Evolutionary conservation across 2,113 vertebrate species (phyloP).

Genomic region (Lethenteron camtschaticum): DNA sequence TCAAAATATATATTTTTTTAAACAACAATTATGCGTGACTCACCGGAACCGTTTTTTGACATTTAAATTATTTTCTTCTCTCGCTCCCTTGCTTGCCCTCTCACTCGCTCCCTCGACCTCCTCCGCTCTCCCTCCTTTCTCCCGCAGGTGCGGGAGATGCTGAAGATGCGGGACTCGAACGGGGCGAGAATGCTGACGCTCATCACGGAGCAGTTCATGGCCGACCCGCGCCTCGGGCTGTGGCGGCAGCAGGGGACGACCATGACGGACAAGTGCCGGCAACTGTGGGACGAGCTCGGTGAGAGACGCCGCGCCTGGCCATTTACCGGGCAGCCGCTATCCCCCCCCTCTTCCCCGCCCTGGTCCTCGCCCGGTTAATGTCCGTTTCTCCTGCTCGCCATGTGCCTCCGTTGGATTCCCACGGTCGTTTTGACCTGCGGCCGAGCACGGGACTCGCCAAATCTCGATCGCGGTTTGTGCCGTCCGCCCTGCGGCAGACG

Average conservation of each 20-base stretch:
- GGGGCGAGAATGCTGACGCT: constrained; percentile 28
- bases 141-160: constrained; percentile 28
- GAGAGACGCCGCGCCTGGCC: neutral
- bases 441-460: neutral
- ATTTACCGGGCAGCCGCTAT: neutral
- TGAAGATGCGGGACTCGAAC: constrained; percentile 27
- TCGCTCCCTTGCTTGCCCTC: too few species aligned
- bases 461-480: neutral
- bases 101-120: too few species aligned
- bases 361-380: too few species aligned
- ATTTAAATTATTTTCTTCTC: too few species aligned
- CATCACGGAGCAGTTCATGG: constrained; percentile 29
- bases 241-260: constrained; percentile 43
- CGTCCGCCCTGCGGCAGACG: neutral
- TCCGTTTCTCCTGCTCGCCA: too few species aligned
- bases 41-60: too few species aligned
- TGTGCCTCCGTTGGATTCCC: neutral
- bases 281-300: constrained; percentile 32
- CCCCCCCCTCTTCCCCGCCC: too few species aligned
- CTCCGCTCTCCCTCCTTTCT: too few species aligned
- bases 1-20: too few species aligned
- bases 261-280: constrained; percentile 87
- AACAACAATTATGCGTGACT: too few species aligned
- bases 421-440: neutral
- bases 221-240: constrained; percentile 22